phyloP scores from a whole-genome alignment of 2,113 vertebrate species.

The Hemibates koningsi region DNA sequence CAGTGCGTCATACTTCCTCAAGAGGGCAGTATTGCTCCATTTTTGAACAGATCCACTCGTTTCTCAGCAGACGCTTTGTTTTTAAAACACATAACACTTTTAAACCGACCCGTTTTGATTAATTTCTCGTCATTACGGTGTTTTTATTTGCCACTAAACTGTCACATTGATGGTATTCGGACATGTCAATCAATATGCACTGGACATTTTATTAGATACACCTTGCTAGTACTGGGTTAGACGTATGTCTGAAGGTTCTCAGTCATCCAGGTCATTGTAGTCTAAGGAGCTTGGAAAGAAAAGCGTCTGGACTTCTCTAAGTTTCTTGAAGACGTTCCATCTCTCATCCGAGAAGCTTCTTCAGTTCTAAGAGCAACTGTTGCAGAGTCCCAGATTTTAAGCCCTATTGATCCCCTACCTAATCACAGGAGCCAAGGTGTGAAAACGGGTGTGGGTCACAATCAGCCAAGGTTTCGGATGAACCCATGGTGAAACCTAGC shows the following conservation, averaged over 20 bases:
- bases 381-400: background rate
- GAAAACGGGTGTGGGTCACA: background rate
- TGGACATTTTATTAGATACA: background rate
- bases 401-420: background rate
- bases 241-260: background rate
- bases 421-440: background rate
- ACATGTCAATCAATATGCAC: background rate
- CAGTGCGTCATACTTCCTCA: background rate
- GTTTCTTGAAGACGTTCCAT: background rate
- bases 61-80: background rate
- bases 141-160: background rate
- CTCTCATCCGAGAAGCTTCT: background rate
- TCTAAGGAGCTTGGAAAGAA: background rate
- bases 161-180: background rate
- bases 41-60: background rate
- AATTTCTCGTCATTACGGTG: background rate
- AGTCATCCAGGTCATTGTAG: background rate
- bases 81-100: background rate
- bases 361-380: background rate
- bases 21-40: conserved; percentile 6
- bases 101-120: background rate
- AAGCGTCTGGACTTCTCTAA: background rate
- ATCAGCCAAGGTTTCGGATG: background rate
- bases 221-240: background rate
- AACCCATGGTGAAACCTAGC: background rate